Evolutionary conservation across 2,113 vertebrate species (phyloP).

Genomic region (Laterallus jamaicensis): DNA sequence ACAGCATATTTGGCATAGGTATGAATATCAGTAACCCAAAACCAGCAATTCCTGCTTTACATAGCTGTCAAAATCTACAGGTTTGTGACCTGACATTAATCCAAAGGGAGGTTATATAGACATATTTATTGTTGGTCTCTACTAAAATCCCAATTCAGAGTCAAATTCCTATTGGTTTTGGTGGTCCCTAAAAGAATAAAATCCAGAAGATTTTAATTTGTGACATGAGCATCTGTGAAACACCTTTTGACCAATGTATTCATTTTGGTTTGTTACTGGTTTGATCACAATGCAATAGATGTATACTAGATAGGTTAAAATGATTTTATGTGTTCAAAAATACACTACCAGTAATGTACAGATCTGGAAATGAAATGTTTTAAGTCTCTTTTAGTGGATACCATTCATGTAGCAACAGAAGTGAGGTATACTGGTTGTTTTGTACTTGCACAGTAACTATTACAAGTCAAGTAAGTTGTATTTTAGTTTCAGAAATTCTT

Average conservation of each 20-base stretch:
- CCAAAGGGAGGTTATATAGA: neutral
- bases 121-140: neutral
- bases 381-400: neutral
- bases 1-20: neutral
- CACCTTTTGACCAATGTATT: neutral
- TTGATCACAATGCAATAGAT: neutral
- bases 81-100: neutral
- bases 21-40: neutral
- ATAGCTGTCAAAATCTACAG: neutral
- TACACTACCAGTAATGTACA: neutral
- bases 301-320: too few species aligned
- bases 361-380: neutral
- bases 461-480: neutral
- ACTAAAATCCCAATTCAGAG: neutral
- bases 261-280: neutral
- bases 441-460: neutral
- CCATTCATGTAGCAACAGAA: neutral
- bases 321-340: neutral
- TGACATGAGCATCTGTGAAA: neutral
- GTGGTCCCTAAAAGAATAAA: neutral
- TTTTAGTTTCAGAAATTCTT: neutral
- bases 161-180: neutral
- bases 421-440: neutral
- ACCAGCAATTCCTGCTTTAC: neutral
- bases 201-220: neutral